Base-by-base conservation (phyloP, 1,140 invertebrate species). In the Achroia grisella region DNA sequence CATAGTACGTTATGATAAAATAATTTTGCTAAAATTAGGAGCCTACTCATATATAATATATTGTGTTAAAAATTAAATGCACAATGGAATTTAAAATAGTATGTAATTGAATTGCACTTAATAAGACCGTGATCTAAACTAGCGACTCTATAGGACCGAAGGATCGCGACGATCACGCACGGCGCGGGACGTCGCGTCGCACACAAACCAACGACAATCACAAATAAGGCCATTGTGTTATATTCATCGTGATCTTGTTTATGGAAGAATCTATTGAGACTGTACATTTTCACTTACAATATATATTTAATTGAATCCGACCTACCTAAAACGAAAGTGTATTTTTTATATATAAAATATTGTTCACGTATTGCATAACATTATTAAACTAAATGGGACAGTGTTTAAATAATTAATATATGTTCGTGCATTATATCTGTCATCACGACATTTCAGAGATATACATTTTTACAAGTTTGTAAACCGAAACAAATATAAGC, bases 211-310 rank as follows among this genome's bases (percentile, higher is more conserved):
- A 49, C 35, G 36, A 41, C 42, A 34, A 48, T 43, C 51, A 43
- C 60, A 72, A 74, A 74, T 81, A 80, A 79, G 72, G 79, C 79
- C 67, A 73, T 73, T 68, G 58, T 58, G 52, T 52, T 69, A 50
- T 53, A 62, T 48, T 56, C 47, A 29, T 55, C 45, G 42, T 65
- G 49, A 51, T 34, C 52, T 61, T 58, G 58, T 59, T 65, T 70
- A 66, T 74, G 71, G 71, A 72, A 81, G 68, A 63, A 67, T 67
- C 70, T 71, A 76, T 73, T 71, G 63, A 65, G 66, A 74, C 70
- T 77, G 76, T 80, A 80, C 76, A 80, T 53, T 82, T 80, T 84
- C 65, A 70, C 80, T 84, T 84, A 84, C 48, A 77, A 62, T 27
- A 40, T 47, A 46, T 79, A 71, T 23, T 23, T 72, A 80, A 84